Evolutionary conservation across 2,113 vertebrate species (phyloP).

Genomic region (Tinamus guttatus): DNA sequence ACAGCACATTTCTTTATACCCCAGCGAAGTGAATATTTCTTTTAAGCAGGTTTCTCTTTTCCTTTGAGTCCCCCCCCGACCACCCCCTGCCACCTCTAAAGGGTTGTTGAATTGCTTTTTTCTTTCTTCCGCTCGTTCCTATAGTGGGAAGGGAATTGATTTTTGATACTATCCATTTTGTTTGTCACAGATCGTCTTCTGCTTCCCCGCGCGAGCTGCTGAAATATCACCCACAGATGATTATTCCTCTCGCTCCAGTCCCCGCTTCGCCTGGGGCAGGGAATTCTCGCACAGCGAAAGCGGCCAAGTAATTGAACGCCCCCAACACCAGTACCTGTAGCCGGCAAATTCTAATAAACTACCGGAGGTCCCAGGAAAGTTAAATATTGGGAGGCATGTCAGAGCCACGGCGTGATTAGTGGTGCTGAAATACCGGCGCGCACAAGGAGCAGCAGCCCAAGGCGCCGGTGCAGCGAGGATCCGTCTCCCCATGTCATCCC

Average conservation of each 20-base stretch:
- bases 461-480: background rate
- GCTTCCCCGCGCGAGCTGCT: background rate
- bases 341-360: constrained; percentile 53
- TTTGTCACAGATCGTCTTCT: constrained; percentile 53
- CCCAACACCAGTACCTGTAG: constrained; percentile 30
- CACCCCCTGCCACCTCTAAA: background rate
- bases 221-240: constrained; percentile 63
- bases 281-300: background rate
- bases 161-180: constrained; percentile 43
- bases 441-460: background rate
- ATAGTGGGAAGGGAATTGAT: constrained; percentile 11
- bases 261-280: background rate
- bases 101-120: background rate
- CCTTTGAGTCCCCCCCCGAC: fast-evolving
- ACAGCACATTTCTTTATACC: fast-evolving
- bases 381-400: constrained; percentile 54
- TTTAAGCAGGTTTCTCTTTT: background rate
- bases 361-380: constrained; percentile 66
- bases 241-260: background rate
- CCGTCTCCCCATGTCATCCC: constrained; percentile 30
- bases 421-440: background rate
- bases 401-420: background rate
- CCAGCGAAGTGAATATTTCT: background rate
- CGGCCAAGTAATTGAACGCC: constrained; percentile 10
- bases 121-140: background rate